Percentiles rank a stretch among this genome's conserved stretches.
These are phyloP conservation scores for Petrocephalus sullivani DNA, from an alignment of 2,797 vertebrate genomes.

Conservation along the genomic window DNA sequence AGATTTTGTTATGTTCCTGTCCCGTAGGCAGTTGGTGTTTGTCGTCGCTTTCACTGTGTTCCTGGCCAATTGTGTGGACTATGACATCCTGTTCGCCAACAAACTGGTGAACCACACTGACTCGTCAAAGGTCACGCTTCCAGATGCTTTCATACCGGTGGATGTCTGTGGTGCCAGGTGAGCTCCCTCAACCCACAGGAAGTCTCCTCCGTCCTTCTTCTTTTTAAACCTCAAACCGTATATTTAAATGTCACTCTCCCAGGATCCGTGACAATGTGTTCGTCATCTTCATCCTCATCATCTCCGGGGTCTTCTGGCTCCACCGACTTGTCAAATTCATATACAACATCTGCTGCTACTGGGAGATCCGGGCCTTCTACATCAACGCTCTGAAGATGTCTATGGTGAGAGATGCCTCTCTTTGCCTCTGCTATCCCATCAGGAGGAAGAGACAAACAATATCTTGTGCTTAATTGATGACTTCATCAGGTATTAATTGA, in stretches of 20 bases:
- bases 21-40: conserved; percentile 88
- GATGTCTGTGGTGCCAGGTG: conserved; percentile 86
- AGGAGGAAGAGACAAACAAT: background rate
- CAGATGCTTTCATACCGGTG: conserved; percentile 86
- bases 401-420: conserved; percentile 70
- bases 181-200: background rate
- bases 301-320: conserved; percentile 94
- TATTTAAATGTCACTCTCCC: conserved; percentile 15
- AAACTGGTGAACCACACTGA: conserved; percentile 94
- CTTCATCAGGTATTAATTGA: background rate
- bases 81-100: conserved; percentile 98
- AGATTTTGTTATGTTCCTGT: background rate
- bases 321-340: conserved; percentile 93
- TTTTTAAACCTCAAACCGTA: background rate
- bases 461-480: background rate
- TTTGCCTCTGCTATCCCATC: background rate
- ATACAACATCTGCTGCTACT: conserved; percentile 97
- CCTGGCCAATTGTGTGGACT: conserved; percentile 96
- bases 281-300: conserved; percentile 83
- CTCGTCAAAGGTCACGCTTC: conserved; percentile 89
- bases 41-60: conserved; percentile 96
- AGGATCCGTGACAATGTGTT: conserved; percentile 88
- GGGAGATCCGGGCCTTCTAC: conserved; percentile 97
- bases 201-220: background rate
- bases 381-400: conserved; percentile 87